A percentile compares a stretch with the other conserved stretches of the same genome.
Conservation (phyloP, 1,140 invertebrate genomes). For the Harlomillsia oculata region DNA sequence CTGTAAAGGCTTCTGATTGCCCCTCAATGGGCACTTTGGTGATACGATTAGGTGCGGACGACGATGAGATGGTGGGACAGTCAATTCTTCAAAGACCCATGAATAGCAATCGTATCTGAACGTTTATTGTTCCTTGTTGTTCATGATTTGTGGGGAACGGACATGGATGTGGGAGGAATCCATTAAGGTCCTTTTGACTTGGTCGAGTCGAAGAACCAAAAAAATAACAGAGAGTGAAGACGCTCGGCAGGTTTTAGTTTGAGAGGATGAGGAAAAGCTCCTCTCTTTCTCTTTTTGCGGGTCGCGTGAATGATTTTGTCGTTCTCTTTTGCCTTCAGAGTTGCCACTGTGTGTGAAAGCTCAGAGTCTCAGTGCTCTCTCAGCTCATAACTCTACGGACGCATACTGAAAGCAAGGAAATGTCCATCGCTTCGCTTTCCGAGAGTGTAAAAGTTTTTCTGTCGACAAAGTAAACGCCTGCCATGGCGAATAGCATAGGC, state of each 20-base stretch:
- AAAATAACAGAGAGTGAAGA: neutral
- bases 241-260: no score
- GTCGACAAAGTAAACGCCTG: slow-evolving; percentile 20
- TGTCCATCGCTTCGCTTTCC: slow-evolving; percentile 21
- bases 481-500: slow-evolving; percentile 18
- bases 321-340: slow-evolving; percentile 2
- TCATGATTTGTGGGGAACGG: slow-evolving; percentile 26
- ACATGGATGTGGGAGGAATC: slow-evolving; percentile 23
- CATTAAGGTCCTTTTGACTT: slow-evolving; percentile 7
- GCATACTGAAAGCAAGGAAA: slow-evolving; percentile 16
- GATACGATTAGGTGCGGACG: slow-evolving; percentile 7
- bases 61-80: neutral
- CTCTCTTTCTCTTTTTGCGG: no score
- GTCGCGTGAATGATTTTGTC: slow-evolving; percentile 27
- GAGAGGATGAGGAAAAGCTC: neutral
- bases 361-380: neutral
- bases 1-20: no score
- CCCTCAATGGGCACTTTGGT: slow-evolving; percentile 8
- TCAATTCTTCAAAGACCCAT: slow-evolving; percentile 22
- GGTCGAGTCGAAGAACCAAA: neutral
- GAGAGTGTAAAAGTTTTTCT: slow-evolving; percentile 24
- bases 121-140: slow-evolving; percentile 15
- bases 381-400: slow-evolving; percentile 8
- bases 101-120: slow-evolving; percentile 25
- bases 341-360: neutral